A percentile compares a stretch with the other conserved stretches of the same genome.
Evolutionary conservation across 2,888 invertebrate species (phyloP).

Genomic region (Sthenelais limicola): DNA sequence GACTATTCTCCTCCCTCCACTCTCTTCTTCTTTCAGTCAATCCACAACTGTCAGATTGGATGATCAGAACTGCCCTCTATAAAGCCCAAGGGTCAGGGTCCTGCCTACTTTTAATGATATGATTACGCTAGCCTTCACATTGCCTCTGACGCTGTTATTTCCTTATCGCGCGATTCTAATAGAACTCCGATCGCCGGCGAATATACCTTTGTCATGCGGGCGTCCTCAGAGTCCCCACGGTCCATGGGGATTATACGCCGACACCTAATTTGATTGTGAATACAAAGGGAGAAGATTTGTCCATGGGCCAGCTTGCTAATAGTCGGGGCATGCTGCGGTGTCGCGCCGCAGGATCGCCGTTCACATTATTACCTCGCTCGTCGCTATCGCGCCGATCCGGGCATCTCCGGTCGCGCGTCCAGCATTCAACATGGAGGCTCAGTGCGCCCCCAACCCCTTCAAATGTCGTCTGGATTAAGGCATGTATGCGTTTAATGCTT

Average conservation of each 20-base stretch:
- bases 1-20: no score
- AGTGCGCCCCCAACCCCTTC: not conserved
- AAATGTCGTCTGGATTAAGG: slow-evolving; percentile 30
- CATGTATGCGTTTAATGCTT: slow-evolving; percentile 27
- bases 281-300: slow-evolving; percentile 34
- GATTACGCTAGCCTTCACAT: not conserved
- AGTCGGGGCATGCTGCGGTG: not conserved
- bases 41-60: no score
- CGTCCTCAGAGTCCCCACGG: not conserved
- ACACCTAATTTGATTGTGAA: slow-evolving; percentile 41
- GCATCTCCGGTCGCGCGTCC: not conserved
- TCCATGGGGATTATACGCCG: slow-evolving; percentile 7
- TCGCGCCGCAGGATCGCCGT: not conserved
- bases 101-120: not conserved
- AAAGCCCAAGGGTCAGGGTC: not conserved
- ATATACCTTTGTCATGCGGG: slow-evolving; percentile 39
- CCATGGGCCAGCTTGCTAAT: not conserved
- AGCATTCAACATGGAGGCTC: not conserved
- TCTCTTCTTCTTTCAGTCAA: no score
- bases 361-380: slow-evolving; percentile 9
- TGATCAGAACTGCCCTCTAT: no score
- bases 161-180: slow-evolving; percentile 10
- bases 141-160: slow-evolving; percentile 12
- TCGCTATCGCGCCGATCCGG: slow-evolving; percentile 17
- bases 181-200: slow-evolving; percentile 14